phyloP scores from a whole-genome alignment of 2,797 vertebrate genomes.

The Lycodopsis pacificus region DNA sequence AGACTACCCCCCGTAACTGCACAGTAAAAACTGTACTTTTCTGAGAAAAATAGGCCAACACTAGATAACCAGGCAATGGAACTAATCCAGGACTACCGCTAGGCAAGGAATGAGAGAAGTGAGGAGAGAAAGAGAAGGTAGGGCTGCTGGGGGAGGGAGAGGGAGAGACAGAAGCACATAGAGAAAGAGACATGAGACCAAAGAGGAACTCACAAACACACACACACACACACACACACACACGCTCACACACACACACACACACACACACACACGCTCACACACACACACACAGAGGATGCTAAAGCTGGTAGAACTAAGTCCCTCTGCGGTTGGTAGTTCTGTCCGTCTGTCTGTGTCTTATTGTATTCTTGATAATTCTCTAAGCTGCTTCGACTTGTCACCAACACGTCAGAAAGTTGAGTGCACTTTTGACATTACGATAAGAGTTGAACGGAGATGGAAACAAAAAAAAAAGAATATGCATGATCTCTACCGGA shows the following conservation, averaged over 20 bases:
- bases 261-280: slow-evolving; percentile 15
- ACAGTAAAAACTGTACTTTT: slow-evolving; percentile 73
- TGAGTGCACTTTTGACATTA: slow-evolving; percentile 70
- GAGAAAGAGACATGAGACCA: slow-evolving; percentile 57
- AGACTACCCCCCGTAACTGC: slow-evolving; percentile 48
- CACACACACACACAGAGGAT: slow-evolving; percentile 33
- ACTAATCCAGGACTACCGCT: slow-evolving; percentile 84
- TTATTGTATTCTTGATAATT: slow-evolving; percentile 82
- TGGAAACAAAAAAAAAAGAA: slow-evolving; percentile 38
- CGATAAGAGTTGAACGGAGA: slow-evolving; percentile 62
- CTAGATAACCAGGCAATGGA: slow-evolving; percentile 86
- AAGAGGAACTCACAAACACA: slow-evolving; percentile 42
- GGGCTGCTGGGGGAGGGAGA: slow-evolving; percentile 39
- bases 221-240: slow-evolving; percentile 15
- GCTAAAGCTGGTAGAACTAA: slow-evolving; percentile 84
- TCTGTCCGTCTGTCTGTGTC: slow-evolving; percentile 77
- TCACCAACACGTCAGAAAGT: slow-evolving; percentile 82
- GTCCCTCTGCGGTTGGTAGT: slow-evolving; percentile 75
- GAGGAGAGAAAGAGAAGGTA: slow-evolving; percentile 60
- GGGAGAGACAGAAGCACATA: slow-evolving; percentile 14
- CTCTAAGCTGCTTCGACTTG: slow-evolving; percentile 84
- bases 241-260: slow-evolving; percentile 29
- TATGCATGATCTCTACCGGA: slow-evolving; percentile 33
- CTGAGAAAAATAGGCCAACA: slow-evolving; percentile 82
- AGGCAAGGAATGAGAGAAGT: slow-evolving; percentile 69